Conservation (phyloP, 2,797 vertebrate species). For the Halcyon leucocephala region DNA sequence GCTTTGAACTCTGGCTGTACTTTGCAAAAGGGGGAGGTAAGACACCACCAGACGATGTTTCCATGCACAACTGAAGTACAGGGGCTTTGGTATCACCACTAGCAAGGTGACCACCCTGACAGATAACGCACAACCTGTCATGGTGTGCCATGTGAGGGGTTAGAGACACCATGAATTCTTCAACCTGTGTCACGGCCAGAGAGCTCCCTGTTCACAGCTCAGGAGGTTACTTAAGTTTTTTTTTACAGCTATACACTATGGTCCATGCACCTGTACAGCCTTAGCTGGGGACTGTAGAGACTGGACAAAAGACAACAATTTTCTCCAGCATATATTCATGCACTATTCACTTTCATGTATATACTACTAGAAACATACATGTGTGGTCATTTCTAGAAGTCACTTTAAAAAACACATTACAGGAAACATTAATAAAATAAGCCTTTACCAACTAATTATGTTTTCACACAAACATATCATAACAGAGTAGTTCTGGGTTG, state of each 20-base stretch:
- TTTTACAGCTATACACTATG: background rate
- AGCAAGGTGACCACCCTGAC: background rate
- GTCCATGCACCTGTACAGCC: too few species aligned
- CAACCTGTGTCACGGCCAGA: background rate
- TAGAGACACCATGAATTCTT: accelerated
- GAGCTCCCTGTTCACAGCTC: background rate
- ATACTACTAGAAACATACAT: background rate
- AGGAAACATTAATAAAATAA: background rate
- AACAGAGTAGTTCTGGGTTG: background rate
- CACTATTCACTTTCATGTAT: background rate
- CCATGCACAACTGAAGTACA: background rate
- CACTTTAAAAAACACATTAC: background rate
- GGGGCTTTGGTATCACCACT: background rate
- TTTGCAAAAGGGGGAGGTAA: background rate
- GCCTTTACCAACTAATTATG: background rate
- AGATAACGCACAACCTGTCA: background rate
- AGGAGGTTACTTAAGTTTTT: background rate
- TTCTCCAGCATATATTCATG: background rate
- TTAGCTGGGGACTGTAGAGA: background rate
- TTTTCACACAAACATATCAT: background rate
- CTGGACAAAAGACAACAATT: background rate
- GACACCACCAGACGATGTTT: background rate
- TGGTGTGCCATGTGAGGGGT: background rate
- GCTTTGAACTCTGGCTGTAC: background rate
- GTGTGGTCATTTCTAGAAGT: background rate